Base-by-base conservation (phyloP, 2,888 invertebrate species). In the Pollenia angustigena region DNA sequence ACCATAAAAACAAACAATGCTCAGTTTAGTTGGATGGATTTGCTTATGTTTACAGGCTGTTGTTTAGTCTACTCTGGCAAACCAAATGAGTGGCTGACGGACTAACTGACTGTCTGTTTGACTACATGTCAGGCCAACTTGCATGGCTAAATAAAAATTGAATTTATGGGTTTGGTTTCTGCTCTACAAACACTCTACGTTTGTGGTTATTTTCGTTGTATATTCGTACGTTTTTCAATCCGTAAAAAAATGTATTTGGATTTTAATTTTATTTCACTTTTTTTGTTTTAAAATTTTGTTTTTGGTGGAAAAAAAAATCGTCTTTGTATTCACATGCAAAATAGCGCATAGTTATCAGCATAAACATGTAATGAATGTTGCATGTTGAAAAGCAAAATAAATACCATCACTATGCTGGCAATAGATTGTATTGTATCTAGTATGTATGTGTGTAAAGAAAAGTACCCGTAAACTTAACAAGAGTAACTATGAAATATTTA, bases 131-230 rank as follows among this genome's bases (percentile, higher is more conserved):
- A 50, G 56, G 7, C 75, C 12, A 64, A 54, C 56, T 64, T 74
- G 82, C 76, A 82, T 79, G 75, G 82, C 64, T 79, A 82, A 82
- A 79, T 69, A 83, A 71, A 82, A 83, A 78, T 66, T 72, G 32
- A 72, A 76, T 83, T 81, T 79, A 80, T 86, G 80, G 54, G 42
- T 82, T 80, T 78, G 74, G 74, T 76, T 80, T 75, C 69, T 76
- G 54, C 42, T 64, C 69, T 76, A 74, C 14, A 50, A 18, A 32
- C 52, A 8, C 75, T 54, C 50, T 56, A 50, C 23, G 54, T 66
- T 64, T 23, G 64, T 71, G 78, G 46, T 4, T 64, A 64, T 74
- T 54, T 68, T 42, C 14, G 48, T n/a, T 50, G 58, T 74, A 42
- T n/a, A 54, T 46, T 72, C 42, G 44, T 71, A 66, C 16, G 12